Conservation (phyloP, 37 sponge, comb jelly and placozoan genomes). For the Hexactinellida sp. region DNA sequence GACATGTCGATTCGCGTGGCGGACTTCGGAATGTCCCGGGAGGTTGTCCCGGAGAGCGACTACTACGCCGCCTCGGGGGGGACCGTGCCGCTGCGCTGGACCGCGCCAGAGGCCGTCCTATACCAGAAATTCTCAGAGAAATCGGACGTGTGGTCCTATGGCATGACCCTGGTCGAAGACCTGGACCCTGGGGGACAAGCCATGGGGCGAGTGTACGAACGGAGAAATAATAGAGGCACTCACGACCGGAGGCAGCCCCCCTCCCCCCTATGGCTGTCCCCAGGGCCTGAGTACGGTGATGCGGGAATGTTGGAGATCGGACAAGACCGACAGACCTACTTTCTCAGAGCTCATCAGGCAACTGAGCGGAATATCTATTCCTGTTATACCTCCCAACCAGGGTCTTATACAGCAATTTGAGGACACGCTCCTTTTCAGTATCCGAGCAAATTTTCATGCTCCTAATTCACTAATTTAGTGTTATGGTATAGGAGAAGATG, state of each 20-base stretch:
- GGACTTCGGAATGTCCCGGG: not conserved
- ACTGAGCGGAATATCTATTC: too few relatives aligned
- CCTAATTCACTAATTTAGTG: too few relatives aligned
- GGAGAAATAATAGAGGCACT: not conserved
- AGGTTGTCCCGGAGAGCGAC: not conserved
- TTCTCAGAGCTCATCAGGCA: too few relatives aligned
- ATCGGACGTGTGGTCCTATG: not conserved
- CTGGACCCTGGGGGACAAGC: not conserved
- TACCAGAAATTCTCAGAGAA: not conserved
- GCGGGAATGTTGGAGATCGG: not conserved
- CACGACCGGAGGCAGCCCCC: not conserved
- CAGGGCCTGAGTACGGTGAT: not conserved
- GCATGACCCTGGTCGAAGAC: not conserved
- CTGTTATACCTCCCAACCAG: too few relatives aligned
- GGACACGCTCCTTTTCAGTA: too few relatives aligned
- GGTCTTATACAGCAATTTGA: too few relatives aligned
- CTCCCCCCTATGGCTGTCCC: not conserved
- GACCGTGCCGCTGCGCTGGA: not conserved
- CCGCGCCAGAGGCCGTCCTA: not conserved
- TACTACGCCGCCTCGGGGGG: not conserved
- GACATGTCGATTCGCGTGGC: slow-evolving; percentile 3
- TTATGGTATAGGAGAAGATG: too few relatives aligned
- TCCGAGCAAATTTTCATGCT: too few relatives aligned
- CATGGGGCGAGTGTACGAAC: not conserved
- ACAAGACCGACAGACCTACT: not conserved